Evolutionary conservation across 2,888 invertebrate genomes (phyloP).

Genomic region (Parnassius mnemosyne): DNA sequence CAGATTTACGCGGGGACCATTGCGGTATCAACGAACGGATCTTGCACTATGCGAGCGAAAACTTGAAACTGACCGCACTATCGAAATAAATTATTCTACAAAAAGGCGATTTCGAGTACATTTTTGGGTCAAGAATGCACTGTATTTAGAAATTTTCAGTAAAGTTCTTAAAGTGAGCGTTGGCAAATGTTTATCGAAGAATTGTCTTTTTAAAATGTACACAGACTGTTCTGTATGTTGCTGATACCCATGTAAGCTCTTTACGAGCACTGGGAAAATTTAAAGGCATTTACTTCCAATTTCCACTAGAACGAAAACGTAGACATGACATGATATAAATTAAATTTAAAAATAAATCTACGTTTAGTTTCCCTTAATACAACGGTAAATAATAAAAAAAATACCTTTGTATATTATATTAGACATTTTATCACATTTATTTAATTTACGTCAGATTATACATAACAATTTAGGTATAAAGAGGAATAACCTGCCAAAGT

Average conservation of each 20-base stretch:
- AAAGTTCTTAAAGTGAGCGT: slow-evolving; percentile 8
- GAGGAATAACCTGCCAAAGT: too few relatives aligned
- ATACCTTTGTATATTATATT: too few relatives aligned
- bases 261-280: not conserved
- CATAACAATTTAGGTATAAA: too few relatives aligned
- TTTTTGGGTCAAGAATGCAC: slow-evolving; percentile 23
- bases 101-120: slow-evolving; percentile 19
- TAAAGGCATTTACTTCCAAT: too few relatives aligned
- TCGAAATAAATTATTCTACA: slow-evolving; percentile 25
- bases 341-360: not conserved
- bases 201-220: slow-evolving; percentile 13
- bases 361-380: not conserved
- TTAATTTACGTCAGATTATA: too few relatives aligned
- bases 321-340: too few relatives aligned
- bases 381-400: too few relatives aligned
- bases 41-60: slow-evolving; percentile 39
- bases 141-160: slow-evolving; percentile 18
- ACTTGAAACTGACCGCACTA: slow-evolving; percentile 19
- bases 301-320: too few relatives aligned
- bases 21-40: slow-evolving; percentile 47
- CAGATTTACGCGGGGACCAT: slow-evolving; percentile 62
- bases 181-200: slow-evolving; percentile 23
- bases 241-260: slow-evolving; percentile 18
- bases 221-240: slow-evolving; percentile 6
- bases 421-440: too few relatives aligned